Evolutionary conservation across 53 echinoderm and acorn worm species (phyloP).

Genomic region (Crossaster papposus): DNA sequence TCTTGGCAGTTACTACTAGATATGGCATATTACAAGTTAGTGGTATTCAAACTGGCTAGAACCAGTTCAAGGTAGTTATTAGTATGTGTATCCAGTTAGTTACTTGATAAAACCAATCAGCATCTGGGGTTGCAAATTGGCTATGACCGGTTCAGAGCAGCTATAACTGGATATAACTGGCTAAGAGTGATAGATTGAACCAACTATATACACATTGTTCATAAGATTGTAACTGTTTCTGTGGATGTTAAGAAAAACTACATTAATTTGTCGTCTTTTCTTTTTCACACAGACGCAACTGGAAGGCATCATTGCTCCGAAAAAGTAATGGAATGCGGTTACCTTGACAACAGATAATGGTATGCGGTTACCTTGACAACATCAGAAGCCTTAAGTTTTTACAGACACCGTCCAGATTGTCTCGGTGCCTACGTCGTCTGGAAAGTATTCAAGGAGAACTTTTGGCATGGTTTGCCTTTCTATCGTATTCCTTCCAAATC

Average conservation of each 20-base stretch:
- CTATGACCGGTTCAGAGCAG: not conserved
- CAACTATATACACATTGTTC: no score
- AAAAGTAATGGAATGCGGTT: conserved; percentile 61
- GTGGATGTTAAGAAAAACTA: not conserved
- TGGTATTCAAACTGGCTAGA: not conserved
- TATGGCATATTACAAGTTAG: not conserved
- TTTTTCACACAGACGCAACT: conserved; percentile 79
- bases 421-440: conserved; percentile 1
- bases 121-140: not conserved
- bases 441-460: not conserved
- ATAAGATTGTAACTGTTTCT: no score
- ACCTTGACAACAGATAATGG: conserved; percentile 33
- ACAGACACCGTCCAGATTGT: conserved; percentile 18
- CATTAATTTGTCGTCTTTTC: conserved; percentile 26
- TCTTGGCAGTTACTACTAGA: not conserved
- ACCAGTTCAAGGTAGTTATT: no score
- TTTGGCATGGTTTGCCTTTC: not conserved
- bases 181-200: not conserved
- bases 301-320: conserved; percentile 95
- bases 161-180: not conserved
- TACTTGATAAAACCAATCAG: no score
- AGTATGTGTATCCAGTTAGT: no score
- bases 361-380: not conserved
- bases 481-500: not conserved
- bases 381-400: not conserved